These are phyloP conservation scores for Dromius quadrimaculatus DNA, from an alignment of 2,888 invertebrate genomes.

Conservation along the genomic window DNA sequence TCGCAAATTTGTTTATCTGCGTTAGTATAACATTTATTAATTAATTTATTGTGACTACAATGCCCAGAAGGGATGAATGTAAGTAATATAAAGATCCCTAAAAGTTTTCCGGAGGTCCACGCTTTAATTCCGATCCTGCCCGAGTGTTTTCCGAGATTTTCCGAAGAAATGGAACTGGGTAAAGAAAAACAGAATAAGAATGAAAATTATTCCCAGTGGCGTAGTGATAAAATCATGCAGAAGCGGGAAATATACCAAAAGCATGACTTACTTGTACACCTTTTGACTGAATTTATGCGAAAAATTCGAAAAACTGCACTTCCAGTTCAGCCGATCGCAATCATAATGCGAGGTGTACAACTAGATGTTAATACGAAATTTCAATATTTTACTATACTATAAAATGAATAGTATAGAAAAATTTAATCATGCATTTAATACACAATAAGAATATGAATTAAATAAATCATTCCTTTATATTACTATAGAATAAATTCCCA, in stretches of 20 bases:
- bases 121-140: not conserved
- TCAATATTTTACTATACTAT: too few species aligned
- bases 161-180: conserved; percentile 12
- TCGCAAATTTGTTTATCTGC: not conserved
- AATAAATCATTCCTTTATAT: too few species aligned
- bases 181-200: conserved; percentile 21
- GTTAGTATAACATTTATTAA: conserved; percentile 18
- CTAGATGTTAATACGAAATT: too few species aligned
- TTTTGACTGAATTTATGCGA: too few species aligned
- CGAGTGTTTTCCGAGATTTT: conserved; percentile 16
- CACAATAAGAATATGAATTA: too few species aligned
- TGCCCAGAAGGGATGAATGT: not conserved
- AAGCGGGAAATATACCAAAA: not conserved
- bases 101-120: conserved; percentile 1
- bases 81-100: not conserved
- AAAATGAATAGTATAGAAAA: too few species aligned
- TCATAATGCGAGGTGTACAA: too few species aligned
- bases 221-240: conserved; percentile 1
- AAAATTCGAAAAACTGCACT: too few species aligned
- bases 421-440: too few species aligned
- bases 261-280: too few species aligned
- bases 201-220: conserved; percentile 13
- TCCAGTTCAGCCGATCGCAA: too few species aligned
- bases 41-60: not conserved
- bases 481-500: too few species aligned